A percentile compares a stretch with the other conserved stretches of the same genome.
Conservation (phyloP, 2,113 vertebrate species). For the Megaptera novaeangliae region DNA sequence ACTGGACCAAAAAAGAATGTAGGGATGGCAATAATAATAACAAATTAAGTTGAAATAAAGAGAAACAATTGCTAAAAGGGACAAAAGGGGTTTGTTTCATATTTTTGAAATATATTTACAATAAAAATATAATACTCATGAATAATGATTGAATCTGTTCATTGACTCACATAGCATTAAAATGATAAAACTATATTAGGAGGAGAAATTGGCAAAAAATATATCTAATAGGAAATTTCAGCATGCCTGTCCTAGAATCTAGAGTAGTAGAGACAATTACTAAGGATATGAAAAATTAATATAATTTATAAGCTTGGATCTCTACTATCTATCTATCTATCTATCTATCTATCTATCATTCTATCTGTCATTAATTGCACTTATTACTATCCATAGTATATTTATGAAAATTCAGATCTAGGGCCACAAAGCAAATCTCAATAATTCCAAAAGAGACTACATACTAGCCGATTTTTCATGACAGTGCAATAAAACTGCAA, state of each 20-base stretch:
- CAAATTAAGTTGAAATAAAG: neutral
- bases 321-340: neutral
- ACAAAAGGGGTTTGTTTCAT: neutral
- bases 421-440: neutral
- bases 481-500: neutral
- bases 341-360: neutral
- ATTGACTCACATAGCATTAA: neutral
- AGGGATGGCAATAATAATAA: neutral
- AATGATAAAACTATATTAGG: neutral
- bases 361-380: neutral
- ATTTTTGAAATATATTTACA: neutral
- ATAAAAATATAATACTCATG: neutral
- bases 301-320: neutral
- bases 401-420: constrained; percentile 24
- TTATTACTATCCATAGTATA: neutral
- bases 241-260: neutral
- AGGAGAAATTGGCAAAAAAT: neutral
- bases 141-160: neutral
- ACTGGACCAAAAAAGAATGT: neutral
- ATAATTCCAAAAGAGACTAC: neutral
- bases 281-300: neutral
- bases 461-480: neutral
- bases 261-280: neutral
- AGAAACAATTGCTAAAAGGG: neutral
- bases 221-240: neutral